Conservation (phyloP, 2,888 invertebrate genomes). For the Pantelozetes paolii region DNA sequence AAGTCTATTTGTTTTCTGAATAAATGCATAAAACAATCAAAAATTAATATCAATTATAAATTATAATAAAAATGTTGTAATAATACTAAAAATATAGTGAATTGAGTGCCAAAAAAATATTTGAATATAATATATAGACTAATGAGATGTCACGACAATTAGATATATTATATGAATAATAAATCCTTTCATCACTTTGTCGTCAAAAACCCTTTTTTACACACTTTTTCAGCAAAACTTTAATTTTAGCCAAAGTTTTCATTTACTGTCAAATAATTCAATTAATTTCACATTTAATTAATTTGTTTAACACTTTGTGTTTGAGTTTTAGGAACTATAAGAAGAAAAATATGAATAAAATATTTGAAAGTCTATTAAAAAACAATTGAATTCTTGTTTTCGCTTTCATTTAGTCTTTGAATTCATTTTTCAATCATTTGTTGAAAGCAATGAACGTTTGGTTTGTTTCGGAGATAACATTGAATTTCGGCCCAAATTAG, state of each 20-base stretch:
- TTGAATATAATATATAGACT: not conserved
- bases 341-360: conserved; percentile 9
- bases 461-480: not conserved
- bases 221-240: not conserved
- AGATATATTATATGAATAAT: not conserved
- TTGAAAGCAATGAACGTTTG: not conserved
- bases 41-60: not conserved
- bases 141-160: conserved; percentile 6
- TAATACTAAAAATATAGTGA: not conserved
- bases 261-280: too few species aligned
- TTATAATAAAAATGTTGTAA: conserved; percentile 3
- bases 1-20: not conserved
- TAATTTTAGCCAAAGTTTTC: not conserved
- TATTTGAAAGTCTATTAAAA: conserved; percentile 12
- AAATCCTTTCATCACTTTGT: not conserved
- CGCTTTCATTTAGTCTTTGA: not conserved
- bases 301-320: conserved; percentile 28
- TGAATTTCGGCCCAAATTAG: not conserved
- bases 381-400: not conserved
- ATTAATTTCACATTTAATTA: too few species aligned
- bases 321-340: conserved; percentile 28
- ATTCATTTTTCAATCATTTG: not conserved
- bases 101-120: conserved; percentile 8
- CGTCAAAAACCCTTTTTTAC: not conserved
- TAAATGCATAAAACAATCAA: not conserved